Conservation (phyloP, 2,888 invertebrate species). For the Norana najaformis region DNA sequence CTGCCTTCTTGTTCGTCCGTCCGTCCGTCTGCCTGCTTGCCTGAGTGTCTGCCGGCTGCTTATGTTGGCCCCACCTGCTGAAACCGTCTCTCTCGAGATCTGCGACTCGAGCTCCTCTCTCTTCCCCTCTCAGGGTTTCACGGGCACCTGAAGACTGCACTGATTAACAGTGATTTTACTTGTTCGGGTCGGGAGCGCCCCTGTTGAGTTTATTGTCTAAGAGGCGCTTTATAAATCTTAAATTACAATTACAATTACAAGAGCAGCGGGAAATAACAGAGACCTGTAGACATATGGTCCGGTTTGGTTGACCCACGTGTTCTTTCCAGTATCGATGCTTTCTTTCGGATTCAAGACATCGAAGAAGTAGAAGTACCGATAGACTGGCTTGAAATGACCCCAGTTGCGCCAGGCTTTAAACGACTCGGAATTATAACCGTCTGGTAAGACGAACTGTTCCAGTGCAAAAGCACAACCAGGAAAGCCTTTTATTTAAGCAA, state of each 20-base stretch:
- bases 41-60: neutral
- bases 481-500: neutral
- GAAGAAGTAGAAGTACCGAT: neutral
- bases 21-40: neutral
- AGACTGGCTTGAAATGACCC: neutral
- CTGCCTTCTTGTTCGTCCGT: no score
- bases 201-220: no score
- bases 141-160: no score
- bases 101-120: no score
- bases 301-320: neutral
- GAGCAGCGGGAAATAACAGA: neutral
- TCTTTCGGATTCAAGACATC: neutral
- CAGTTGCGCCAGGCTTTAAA: neutral
- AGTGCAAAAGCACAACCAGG: neutral
- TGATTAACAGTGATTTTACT: no score
- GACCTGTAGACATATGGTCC: slow-evolving; percentile 17
- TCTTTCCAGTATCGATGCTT: neutral
- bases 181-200: no score
- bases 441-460: neutral
- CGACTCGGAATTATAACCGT: neutral
- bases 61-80: no score
- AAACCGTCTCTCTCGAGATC: no score
- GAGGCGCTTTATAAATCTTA: no score
- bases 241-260: no score
- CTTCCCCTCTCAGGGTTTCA: no score